These are phyloP conservation scores for Caenorhabditis japonica DNA, from an alignment of 2,888 invertebrate species.

Conservation along the genomic window DNA sequence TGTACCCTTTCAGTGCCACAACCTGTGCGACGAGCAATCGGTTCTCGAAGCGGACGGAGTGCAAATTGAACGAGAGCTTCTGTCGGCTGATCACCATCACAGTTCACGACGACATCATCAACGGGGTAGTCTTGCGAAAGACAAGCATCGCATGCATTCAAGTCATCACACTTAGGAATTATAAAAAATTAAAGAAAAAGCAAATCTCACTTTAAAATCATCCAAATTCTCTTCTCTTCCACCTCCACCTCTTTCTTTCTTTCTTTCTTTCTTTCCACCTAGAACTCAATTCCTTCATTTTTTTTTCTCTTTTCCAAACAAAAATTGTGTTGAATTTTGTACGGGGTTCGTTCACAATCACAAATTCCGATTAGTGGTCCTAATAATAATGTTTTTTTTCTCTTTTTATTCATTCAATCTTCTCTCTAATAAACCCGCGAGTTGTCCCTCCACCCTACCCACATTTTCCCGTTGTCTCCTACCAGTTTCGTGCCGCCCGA, in stretches of 20 bases:
- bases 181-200: no score
- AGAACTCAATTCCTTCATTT: constrained; percentile 30
- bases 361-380: constrained; percentile 42
- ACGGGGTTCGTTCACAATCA: constrained; percentile 34
- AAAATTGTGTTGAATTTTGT: constrained; percentile 27
- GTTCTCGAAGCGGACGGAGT: constrained; percentile 62
- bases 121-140: constrained; percentile 31
- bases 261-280: not conserved
- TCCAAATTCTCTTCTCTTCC: no score
- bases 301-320: constrained; percentile 6
- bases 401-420: constrained; percentile 7
- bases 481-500: no score
- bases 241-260: no score
- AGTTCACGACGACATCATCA: constrained; percentile 33
- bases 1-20: constrained; percentile 41
- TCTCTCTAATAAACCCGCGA: constrained; percentile 27
- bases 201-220: no score
- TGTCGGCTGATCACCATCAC: constrained; percentile 24
- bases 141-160: constrained; percentile 47
- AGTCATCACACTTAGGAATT: constrained; percentile 43
- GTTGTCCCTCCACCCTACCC: constrained; percentile 18
- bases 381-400: constrained; percentile 16
- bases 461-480: constrained; percentile 28
- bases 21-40: constrained; percentile 64
- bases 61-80: constrained; percentile 42